phyloP scores from a whole-genome alignment of 2,797 vertebrate species.

The Amblyraja radiata region DNA sequence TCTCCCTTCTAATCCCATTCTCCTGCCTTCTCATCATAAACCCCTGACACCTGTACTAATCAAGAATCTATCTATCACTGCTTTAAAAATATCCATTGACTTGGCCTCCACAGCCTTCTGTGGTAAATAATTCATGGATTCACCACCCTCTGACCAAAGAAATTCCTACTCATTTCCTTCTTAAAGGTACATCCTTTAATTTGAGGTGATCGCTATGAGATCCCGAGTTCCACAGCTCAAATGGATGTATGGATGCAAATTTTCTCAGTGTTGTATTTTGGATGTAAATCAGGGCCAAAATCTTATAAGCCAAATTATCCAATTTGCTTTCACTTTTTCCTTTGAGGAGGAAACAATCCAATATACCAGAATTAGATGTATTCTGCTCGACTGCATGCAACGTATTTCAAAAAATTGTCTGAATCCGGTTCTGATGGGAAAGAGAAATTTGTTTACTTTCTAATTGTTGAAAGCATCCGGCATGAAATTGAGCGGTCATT shows the following conservation, averaged over 20 bases:
- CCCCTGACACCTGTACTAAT: too few species aligned
- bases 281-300: not conserved
- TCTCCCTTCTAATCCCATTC: too few species aligned
- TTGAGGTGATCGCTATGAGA: not conserved
- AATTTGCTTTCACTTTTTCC: not conserved
- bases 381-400: not conserved
- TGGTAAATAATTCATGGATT: too few species aligned
- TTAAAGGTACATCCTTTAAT: too few species aligned
- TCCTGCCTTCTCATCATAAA: too few species aligned
- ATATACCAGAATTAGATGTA: not conserved
- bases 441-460: not conserved
- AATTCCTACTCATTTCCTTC: too few species aligned
- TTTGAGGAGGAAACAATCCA: not conserved
- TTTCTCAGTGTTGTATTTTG: not conserved
- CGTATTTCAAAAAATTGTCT: not conserved
- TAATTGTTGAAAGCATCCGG: not conserved
- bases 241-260: not conserved
- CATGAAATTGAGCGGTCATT: not conserved
- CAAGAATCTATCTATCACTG: too few species aligned
- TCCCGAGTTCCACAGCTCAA: not conserved
- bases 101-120: too few species aligned
- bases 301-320: not conserved
- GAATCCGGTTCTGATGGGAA: not conserved
- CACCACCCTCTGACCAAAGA: too few species aligned
- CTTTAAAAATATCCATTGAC: too few species aligned